Base-by-base conservation (phyloP, 2,888 invertebrate species). In the Euplagia quadripunctaria region DNA sequence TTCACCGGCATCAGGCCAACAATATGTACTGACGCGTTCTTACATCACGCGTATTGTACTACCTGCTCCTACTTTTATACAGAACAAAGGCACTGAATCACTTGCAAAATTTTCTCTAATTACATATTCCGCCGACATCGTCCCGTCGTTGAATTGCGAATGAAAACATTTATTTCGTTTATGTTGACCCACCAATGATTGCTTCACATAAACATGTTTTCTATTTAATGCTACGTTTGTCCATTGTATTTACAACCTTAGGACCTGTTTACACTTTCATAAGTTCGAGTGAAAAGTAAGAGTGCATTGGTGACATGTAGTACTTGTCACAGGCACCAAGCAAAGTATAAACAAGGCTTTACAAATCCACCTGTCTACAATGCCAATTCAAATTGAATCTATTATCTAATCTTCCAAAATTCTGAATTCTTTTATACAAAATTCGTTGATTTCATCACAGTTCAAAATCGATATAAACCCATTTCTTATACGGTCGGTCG, bases 51-150 rank as follows among this genome's bases (percentile, higher is more conserved):
- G n/a, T 17, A 51, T 64, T 49, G 43, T 41, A 43, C 55, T 12
- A 58, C 64, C 17, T 70, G 51, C 31, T 61, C 68, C 68, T 74
- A 70, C 70, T 64, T 68, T 70, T 67, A n/a, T 66, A 73, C 72
- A 68, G 49, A 79, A 83, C 81, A 82, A 85, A 79, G 75, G 68
- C 20, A 14, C 61, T 83, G 80, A 82, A 76, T 84, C 79, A 80
- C 64, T 72, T 51, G 31, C 68, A n/a, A 73, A 79, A 83, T 83
- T 87, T 88, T 89, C 87, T 87, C 86, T 84, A 79, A 85, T 89
- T 85, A 82, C 16, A 74, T 77, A 89, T 89, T 87, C 89, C 12
- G 73, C 73, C 12, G 68, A 71, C 82, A 80, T 80, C 31, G 71
- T 43, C 66, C 67, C 65, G 46, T 61, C 31, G 69, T 71, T 75